Evolutionary conservation across 2,113 vertebrate genomes (phyloP).

Genomic region (Rhegmatorhina hoffmannsi): DNA sequence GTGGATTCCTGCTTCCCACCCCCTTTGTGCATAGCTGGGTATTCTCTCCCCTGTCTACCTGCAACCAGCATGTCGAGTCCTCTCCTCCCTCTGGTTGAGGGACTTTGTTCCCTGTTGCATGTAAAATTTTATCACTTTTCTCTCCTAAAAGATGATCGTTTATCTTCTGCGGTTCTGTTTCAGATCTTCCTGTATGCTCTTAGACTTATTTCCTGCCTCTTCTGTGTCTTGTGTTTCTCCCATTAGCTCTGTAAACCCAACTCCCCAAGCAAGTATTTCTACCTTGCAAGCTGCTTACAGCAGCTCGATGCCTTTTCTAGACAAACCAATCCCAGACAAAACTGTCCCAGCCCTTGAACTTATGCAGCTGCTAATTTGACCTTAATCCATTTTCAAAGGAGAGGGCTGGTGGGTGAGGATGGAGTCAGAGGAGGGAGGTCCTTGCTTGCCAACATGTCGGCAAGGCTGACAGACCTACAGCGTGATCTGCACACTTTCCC

Average conservation of each 20-base stretch:
- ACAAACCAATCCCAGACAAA: slow-evolving; percentile 23
- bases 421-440: neutral
- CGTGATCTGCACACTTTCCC: neutral
- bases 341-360: slow-evolving; percentile 5
- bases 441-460: neutral
- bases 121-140: slow-evolving; percentile 28
- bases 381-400: slow-evolving; percentile 27
- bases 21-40: neutral
- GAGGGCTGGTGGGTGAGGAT: neutral
- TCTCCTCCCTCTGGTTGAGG: neutral
- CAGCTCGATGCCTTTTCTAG: neutral
- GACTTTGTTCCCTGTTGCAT: slow-evolving; percentile 31
- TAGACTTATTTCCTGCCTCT: slow-evolving; percentile 16
- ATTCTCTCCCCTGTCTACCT: neutral
- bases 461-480: fast-evolving
- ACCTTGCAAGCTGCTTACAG: neutral
- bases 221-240: slow-evolving; percentile 27
- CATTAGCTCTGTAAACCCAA: neutral
- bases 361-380: slow-evolving; percentile 13
- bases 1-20: neutral
- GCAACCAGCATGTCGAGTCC: neutral
- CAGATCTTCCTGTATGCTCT: slow-evolving; percentile 26
- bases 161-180: slow-evolving; percentile 1
- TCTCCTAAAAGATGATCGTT: neutral
- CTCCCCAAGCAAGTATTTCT: slow-evolving; percentile 35